Evolutionary conservation across 2,113 vertebrate species (phyloP), one percentile per base, ranked within the genome.

Genomic region (Rhizomys pruinosus): DNA sequence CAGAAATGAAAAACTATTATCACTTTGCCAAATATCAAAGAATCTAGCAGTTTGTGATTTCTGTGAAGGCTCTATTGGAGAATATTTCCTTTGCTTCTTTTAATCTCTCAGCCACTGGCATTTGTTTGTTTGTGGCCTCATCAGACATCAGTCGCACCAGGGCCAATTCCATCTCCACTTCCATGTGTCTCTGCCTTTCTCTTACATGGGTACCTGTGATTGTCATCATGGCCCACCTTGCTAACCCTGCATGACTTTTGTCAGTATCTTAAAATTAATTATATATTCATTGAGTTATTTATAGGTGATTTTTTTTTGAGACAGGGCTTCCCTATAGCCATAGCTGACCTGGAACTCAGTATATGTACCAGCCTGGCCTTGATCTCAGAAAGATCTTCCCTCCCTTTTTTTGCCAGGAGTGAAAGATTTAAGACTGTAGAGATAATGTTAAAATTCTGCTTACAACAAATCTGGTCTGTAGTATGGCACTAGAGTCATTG

Each of bases 31-130:
- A 9, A 47, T 63, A 22, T 47, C 29, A 80, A 23, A n/a, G 17
- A 1, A 4, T n/a, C 11, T 57, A 29, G 2, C 13, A 7, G 19
- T 2, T 27, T 52, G 11, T 39, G 11, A 15, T 42, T 10, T 10
- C 7, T 78, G 37, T 2, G 17, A 57, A 57, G 10, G 0, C 13
- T 85, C 72, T 55, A 73, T 19, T 23, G 3, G 20, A n/a, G 6
- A 86, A 47, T 10, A 5, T 17, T 20, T 32, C 84, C 15, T 15
- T 90, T 42, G 5, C 7, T 7, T 85, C 47, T 39, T 59, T 22
- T 55, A 61, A 52, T 13, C 68, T 23, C 86, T 73, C 29, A 55
- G 13, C 2, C 63, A 6, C 15, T 44, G 2, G 5, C 0, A 39
- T 78, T 29, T 27, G 22, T 59, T 77, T 32, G 22, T 34, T 69